phyloP scores from a whole-genome alignment of 2,113 vertebrate genomes.

The Ailuropoda melanoleuca region DNA sequence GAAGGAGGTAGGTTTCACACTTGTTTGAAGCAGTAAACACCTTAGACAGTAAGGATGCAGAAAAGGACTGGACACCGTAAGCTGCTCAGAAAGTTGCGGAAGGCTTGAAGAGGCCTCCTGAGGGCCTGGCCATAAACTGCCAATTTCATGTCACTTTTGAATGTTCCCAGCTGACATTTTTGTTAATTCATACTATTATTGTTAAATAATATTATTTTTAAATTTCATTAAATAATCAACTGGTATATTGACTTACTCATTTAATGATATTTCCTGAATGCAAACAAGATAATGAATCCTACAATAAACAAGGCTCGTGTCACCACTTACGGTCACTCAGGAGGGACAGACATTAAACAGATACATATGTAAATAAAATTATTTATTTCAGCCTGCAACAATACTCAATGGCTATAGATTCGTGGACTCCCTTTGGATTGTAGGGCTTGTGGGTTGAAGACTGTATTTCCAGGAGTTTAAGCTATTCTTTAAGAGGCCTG shows the following conservation, averaged over 20 bases:
- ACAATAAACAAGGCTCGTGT: neutral
- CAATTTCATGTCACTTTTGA: neutral
- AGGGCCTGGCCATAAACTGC: neutral
- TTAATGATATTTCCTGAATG: neutral
- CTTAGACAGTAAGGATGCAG: neutral
- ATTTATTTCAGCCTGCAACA: neutral
- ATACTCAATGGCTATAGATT: neutral
- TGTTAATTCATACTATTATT: neutral
- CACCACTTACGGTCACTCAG: neutral
- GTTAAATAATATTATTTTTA: neutral
- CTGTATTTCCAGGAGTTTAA: neutral
- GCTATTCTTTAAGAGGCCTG: neutral
- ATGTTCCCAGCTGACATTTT: neutral
- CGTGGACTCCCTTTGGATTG: neutral
- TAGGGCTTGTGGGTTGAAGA: neutral
- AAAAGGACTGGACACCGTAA: neutral
- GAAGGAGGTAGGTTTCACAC: neutral
- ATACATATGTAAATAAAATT: neutral
- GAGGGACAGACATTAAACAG: neutral
- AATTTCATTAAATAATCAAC: neutral
- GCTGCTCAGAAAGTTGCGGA: neutral
- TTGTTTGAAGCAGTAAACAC: neutral
- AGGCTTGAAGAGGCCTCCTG: neutral
- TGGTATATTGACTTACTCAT: neutral
- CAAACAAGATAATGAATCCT: neutral